These are phyloP conservation scores for Ambastaia sidthimunki DNA, from an alignment of 2,797 vertebrate genomes.

Conservation along the genomic window DNA sequence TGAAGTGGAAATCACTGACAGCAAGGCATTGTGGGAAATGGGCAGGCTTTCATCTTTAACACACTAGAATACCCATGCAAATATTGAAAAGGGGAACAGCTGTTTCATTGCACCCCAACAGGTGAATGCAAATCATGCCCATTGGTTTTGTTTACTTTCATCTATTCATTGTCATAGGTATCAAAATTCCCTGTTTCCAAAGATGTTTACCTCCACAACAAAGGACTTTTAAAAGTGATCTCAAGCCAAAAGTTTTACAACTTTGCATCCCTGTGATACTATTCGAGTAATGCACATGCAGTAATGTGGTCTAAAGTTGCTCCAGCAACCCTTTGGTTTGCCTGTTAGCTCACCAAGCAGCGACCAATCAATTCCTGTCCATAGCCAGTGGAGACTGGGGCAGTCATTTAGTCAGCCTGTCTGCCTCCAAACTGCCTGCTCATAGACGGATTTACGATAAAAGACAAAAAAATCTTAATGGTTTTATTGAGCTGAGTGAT, in stretches of 20 bases:
- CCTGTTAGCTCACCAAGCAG: slow-evolving; percentile 41
- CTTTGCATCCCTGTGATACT: neutral
- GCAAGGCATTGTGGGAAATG: slow-evolving; percentile 49
- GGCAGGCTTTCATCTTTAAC: slow-evolving; percentile 68
- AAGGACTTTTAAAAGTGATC: slow-evolving; percentile 61
- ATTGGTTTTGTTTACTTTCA: slow-evolving; percentile 62
- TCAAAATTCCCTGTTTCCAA: neutral
- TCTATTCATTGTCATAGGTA: slow-evolving; percentile 59
- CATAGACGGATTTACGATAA: slow-evolving; percentile 64
- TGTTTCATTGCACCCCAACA: slow-evolving; percentile 62
- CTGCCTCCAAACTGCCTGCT: slow-evolving; percentile 61
- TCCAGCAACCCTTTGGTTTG: slow-evolving; percentile 36
- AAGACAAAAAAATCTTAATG: slow-evolving; percentile 58
- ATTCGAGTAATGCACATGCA: neutral
- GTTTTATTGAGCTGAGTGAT: slow-evolving; percentile 71
- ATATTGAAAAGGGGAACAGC: slow-evolving; percentile 70
- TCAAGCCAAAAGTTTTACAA: neutral
- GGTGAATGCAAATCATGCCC: slow-evolving; percentile 57
- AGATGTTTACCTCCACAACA: slow-evolving; percentile 64
- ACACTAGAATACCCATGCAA: slow-evolving; percentile 66
- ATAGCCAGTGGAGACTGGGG: slow-evolving; percentile 41
- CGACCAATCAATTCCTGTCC: slow-evolving; percentile 51
- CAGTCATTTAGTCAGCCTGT: slow-evolving; percentile 61
- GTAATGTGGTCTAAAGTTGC: slow-evolving; percentile 29
- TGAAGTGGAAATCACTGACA: slow-evolving; percentile 52